Evolutionary conservation across 2,888 invertebrate genomes (phyloP), one percentile per base, ranked within the genome.

Genomic region (Drosophila affinis): DNA sequence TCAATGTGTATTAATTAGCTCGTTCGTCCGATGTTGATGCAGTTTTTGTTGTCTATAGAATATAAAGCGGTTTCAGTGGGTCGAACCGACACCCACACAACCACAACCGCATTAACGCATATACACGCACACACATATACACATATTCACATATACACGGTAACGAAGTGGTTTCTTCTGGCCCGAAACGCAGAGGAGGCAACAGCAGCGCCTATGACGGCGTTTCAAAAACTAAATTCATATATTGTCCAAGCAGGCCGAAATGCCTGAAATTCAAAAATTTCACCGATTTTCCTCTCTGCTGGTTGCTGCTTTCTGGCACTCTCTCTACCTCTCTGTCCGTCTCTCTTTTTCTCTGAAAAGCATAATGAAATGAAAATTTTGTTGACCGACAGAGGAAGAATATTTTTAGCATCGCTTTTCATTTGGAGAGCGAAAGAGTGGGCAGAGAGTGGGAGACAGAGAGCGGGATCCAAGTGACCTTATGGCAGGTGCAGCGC

Each of bases 151-250:
- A 47, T 64, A 53, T 14, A 32, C 49, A 69, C 57, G 44, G 45
- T 46, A 57, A 53, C 17, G 62, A 60, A 53, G 48, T 57, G 70
- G 53, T 49, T 52, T 64, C 67, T 70, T 70, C 78, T 68, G 47
- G 67, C 39, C 39, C 39, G 39, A 39, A 39, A 39, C 39, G 56
- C 48, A 60, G 55, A 54, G 73, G 70, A 58, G 75, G 78, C 79
- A 68, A 76, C 81, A 87, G 73, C 85, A 74, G 70, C 84, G 87
- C 84, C 85, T 84, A 81, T 81, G 78, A 88, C 85, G 83, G 79
- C 79, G 83, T 81, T 79, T 88, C 83, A 84, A 81, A 81, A 88
- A 89, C 88, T 89, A 79, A 89, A 87, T 76, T 79, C 81, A 78
- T 74, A 77, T 76, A 76, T 87, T 89, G 85, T 87, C 67, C 85